Conservation (phyloP, 2,888 invertebrate genomes). For the Eustalomyia histrio region DNA sequence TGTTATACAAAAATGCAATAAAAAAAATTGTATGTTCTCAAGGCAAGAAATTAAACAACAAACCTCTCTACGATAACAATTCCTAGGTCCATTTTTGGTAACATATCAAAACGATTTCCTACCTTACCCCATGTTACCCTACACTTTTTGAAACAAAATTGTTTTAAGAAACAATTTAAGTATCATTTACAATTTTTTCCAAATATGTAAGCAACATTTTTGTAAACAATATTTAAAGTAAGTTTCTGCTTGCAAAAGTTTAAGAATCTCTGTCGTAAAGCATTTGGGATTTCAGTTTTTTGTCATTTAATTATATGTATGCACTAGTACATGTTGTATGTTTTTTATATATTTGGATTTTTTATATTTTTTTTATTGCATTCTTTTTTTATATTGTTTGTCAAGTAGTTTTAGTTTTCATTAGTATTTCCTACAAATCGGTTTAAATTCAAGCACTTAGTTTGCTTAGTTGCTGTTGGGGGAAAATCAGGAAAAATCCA, state of each 20-base stretch:
- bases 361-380: constrained; percentile 2
- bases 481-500: background rate
- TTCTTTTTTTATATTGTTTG: constrained; percentile 25
- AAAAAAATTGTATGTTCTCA: no score
- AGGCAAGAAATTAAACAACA: no score
- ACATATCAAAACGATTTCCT: no score
- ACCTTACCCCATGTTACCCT: no score
- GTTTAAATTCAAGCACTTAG: constrained; percentile 33
- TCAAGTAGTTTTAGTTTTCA: constrained; percentile 42
- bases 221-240: no score
- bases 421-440: constrained; percentile 42
- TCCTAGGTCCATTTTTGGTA: no score
- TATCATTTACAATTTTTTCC: no score
- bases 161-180: no score
- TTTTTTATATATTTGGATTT: constrained; percentile 29
- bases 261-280: background rate
- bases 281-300: background rate
- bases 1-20: no score
- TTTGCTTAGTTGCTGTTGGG: background rate
- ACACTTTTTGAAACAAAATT: no score
- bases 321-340: constrained; percentile 1
- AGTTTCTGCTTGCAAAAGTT: constrained; percentile 4
- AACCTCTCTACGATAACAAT: no score
- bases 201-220: no score
- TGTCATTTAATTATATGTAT: constrained; percentile 28